Base-by-base conservation (phyloP, 2,113 vertebrate genomes). In the Diphyllodes magnificus region DNA sequence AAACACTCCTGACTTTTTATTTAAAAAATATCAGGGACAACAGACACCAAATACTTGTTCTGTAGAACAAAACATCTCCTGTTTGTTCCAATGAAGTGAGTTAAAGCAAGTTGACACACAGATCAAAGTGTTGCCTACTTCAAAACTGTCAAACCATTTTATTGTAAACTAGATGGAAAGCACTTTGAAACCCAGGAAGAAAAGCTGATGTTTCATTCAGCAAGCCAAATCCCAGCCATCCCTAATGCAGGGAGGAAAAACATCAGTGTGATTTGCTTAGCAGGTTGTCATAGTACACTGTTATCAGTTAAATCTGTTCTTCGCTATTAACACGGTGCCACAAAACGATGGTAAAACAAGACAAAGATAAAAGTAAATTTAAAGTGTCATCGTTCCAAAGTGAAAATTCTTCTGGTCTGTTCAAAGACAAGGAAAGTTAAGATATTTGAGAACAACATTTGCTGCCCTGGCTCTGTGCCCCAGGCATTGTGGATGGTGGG, bases 61-160 rank as follows among this genome's bases (percentile, higher is more conserved):
- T 63, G 12, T 31, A 69, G 59, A 92, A 88, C 19, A 79, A 86
- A 93, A 88, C 20, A 77, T 20, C 79, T 71, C 42, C 70, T 61
- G 37, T 80, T 94, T 82, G 79, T 54, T 94, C 90, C 92, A 65
- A 25, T 13, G 57, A 86, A 92, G 69, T 0, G 4, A 92, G 45
- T 10, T 79, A 76, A 93, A 91, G 42, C n/a, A 61, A 83, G 69
- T 1, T 93, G 93, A 90, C 90, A 77, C 37, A 5, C 4, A 66
- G 92, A 97, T 97, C 93, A 88, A 93, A 95, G 88, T 57, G 50
- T 37, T 88, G 63, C 63, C 82, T 95, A 16, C 93, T 50, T 94
- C 82, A 93, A 85, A 95, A 88, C 79, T 93, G 90, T 90, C 93
- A 97, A 90, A 86, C 54, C 30, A 39, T 88, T 73, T 93, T 71